Conservation (phyloP, 2,797 vertebrate species). For the Paratrypauchen microcephalus region DNA sequence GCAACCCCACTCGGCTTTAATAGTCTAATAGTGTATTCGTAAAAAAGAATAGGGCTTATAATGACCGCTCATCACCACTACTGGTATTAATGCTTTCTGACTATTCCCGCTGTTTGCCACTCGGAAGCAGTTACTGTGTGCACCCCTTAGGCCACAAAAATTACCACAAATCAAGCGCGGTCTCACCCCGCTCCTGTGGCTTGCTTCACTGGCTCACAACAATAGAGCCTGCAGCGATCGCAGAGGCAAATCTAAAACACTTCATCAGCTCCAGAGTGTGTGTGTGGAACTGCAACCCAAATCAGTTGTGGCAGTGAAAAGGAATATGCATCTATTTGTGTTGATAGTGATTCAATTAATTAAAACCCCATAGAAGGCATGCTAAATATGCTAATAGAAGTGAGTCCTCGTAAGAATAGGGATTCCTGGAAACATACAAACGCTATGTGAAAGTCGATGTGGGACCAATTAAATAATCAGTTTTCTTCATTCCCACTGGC, state of each 20-base stretch:
- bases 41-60: background rate
- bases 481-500: background rate
- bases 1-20: slow-evolving; percentile 2
- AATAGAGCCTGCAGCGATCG: slow-evolving; percentile 6
- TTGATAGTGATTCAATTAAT: slow-evolving; percentile 6
- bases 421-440: slow-evolving; percentile 3
- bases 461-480: slow-evolving; percentile 10
- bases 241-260: slow-evolving; percentile 8
- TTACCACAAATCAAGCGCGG: slow-evolving; percentile 7
- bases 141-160: slow-evolving; percentile 8
- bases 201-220: slow-evolving; percentile 13
- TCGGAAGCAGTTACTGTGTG: slow-evolving; percentile 7
- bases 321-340: slow-evolving; percentile 10
- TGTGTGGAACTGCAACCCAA: background rate
- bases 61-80: slow-evolving; percentile 8
- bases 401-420: background rate
- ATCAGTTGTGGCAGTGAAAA: slow-evolving; percentile 4
- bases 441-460: background rate
- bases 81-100: slow-evolving; percentile 6
- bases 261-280: slow-evolving; percentile 10
- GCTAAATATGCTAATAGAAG: slow-evolving; percentile 3
- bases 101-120: slow-evolving; percentile 9
- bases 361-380: background rate
- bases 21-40: slow-evolving; percentile 2
- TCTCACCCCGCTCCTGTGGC: background rate